phyloP scores from a whole-genome alignment of 2,888 invertebrate species.

The Falcaria lacertinaria region DNA sequence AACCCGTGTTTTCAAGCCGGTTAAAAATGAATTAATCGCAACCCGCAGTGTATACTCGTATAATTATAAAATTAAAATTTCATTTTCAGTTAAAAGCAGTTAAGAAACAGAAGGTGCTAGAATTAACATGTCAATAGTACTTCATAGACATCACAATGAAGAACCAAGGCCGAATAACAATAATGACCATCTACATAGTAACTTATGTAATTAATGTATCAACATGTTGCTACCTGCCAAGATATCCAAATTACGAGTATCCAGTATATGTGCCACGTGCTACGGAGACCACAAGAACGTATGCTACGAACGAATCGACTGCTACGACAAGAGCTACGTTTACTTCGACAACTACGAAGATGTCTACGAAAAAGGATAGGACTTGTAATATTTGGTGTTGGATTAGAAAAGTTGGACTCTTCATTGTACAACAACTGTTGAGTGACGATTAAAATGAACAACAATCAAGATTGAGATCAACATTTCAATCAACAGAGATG shows the following conservation, averaged over 20 bases:
- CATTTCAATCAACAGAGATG: too few relatives aligned
- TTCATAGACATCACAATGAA: not conserved
- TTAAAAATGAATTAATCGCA: too few relatives aligned
- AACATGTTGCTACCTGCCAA: constrained; percentile 14
- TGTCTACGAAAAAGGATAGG: constrained; percentile 13
- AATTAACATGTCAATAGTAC: not conserved
- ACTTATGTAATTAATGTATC: not conserved
- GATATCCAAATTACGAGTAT: constrained; percentile 1
- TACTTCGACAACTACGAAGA: not conserved
- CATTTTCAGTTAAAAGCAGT: not conserved
- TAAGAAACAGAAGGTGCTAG: not conserved
- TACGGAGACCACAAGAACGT: not conserved
- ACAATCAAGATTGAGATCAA: too few relatives aligned
- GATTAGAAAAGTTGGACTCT: constrained; percentile 44
- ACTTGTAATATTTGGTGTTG: constrained; percentile 50
- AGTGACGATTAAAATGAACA: constrained; percentile 34
- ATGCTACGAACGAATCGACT: not conserved
- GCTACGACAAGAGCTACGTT: constrained; percentile 1
- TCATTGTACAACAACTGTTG: constrained; percentile 47
- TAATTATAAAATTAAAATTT: too few relatives aligned
- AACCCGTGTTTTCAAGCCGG: too few relatives aligned
- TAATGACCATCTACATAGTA: not conserved
- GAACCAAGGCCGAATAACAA: not conserved
- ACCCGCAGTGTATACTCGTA: too few relatives aligned
- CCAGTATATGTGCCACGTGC: not conserved